Conservation (phyloP, 2,113 vertebrate species). For the Nannospalax galili region DNA sequence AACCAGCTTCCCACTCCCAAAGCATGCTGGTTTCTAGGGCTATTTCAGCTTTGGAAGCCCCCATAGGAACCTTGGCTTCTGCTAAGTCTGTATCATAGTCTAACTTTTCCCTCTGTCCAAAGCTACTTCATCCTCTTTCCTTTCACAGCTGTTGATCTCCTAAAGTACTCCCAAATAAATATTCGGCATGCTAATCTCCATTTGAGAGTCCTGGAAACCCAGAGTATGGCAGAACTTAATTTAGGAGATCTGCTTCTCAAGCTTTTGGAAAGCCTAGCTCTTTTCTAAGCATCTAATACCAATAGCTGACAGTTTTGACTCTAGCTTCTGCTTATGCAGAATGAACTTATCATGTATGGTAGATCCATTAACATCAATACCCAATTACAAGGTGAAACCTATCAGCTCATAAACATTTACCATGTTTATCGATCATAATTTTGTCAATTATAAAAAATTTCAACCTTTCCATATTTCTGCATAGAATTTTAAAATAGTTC, state of each 20-base stretch:
- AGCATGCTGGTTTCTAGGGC: not conserved
- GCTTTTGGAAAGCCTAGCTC: not conserved
- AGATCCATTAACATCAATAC: not conserved
- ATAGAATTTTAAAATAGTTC: slow-evolving; percentile 22
- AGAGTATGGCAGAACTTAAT: not conserved
- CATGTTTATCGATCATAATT: not conserved
- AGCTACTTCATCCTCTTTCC: not conserved
- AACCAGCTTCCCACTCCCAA: not conserved
- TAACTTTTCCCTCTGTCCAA: not conserved
- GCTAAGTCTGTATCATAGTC: not conserved
- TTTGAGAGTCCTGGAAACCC: not conserved
- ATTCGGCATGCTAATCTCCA: not conserved
- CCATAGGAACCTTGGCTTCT: not conserved
- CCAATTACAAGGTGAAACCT: not conserved
- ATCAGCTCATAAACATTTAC: not conserved
- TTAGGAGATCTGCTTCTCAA: not conserved
- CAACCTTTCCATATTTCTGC: slow-evolving; percentile 22
- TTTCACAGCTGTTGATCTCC: not conserved
- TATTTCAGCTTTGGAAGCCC: not conserved
- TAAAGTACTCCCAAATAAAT: not conserved
- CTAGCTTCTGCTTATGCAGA: not conserved
- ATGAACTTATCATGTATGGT: not conserved
- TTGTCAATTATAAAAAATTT: slow-evolving; percentile 20
- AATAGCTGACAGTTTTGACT: not conserved
- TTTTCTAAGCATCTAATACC: not conserved